Evolutionary conservation across 1,140 invertebrate species (phyloP).

Genomic region (Sogatella furcifera): DNA sequence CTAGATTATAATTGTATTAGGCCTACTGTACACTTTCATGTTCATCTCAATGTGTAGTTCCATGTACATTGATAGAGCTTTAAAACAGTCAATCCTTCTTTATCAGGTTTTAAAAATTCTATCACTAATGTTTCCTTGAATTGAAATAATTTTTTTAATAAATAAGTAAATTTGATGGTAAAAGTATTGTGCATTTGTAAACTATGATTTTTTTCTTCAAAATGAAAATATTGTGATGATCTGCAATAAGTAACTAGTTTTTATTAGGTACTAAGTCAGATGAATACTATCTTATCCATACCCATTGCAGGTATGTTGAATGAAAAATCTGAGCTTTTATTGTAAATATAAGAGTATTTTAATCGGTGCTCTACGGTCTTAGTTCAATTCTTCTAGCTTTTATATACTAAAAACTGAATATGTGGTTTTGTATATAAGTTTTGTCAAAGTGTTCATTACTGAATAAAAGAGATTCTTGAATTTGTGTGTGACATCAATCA

Average conservation of each 20-base stretch:
- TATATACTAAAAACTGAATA: not conserved
- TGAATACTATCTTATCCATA: not conserved
- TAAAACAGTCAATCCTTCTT: not conserved
- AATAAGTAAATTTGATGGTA: not conserved
- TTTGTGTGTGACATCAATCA: too few species aligned
- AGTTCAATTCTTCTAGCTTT: not conserved
- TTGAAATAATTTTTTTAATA: not conserved
- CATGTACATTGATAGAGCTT: not conserved
- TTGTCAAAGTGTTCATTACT: not conserved
- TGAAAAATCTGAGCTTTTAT: not conserved
- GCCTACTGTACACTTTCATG: too few species aligned
- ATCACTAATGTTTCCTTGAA: not conserved
- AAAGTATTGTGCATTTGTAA: not conserved
- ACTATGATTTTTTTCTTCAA: not conserved
- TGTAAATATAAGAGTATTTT: not conserved
- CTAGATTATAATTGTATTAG: too few species aligned
- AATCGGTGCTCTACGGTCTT: not conserved
- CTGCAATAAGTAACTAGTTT: not conserved
- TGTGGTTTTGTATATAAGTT: conserved; percentile 3
- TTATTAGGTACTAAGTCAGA: not conserved
- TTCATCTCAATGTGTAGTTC: not conserved
- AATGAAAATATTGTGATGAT: not conserved
- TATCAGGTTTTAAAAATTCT: not conserved
- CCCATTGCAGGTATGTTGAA: not conserved
- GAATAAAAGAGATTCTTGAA: not conserved